Base-by-base conservation (phyloP, 2,888 invertebrate genomes). In the Cheilosia variabilis region DNA sequence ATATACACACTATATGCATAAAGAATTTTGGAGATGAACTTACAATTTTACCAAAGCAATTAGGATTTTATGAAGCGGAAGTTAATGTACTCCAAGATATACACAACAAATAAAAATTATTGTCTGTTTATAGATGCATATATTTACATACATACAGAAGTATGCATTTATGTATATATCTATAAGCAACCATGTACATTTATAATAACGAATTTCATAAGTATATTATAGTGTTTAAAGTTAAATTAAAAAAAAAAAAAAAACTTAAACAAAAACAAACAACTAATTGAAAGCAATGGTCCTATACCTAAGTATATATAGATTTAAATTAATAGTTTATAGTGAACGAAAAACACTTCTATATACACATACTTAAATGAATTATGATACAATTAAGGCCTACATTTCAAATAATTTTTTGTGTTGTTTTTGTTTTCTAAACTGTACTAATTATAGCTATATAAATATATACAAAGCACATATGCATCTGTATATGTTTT, bases 261-360 rank as follows among this genome's bases (percentile, higher is more conserved):
- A 22, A n/a, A 22, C 22, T 22, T 22, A 22, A 41, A 53, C 27
- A 55, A 43, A 68, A 83, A 62, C 34, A 45, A 83, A 71, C 73
- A 80, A 86, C 81, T 86, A 86, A 72, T 81, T 81, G 76, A 86
- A 86, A 86, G 86, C 86, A 86, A 86, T 86, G 76, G 76, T 81
- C 76, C 81, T 86, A 76, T 81, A 76, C 86, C 81, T 86, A 86
- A 86, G 47, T 77, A 86, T 77, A 86, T 81, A 63, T 86, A 68
- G 53, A 76, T 60, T 66, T 68, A 63, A 72, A 62, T 81, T 62
- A 68, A 81, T 76, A 77, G 76, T 72, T 80, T 72, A 43, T 81
- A 77, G 65, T 58, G 34, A 53, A 58, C 66, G 55, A 79, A 43
- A 57, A 55, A 31, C 13, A 43, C 60, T 24, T 80, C 45, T 69